Conservation (phyloP, 2,113 vertebrate species). For the Struthidea cinerea region DNA sequence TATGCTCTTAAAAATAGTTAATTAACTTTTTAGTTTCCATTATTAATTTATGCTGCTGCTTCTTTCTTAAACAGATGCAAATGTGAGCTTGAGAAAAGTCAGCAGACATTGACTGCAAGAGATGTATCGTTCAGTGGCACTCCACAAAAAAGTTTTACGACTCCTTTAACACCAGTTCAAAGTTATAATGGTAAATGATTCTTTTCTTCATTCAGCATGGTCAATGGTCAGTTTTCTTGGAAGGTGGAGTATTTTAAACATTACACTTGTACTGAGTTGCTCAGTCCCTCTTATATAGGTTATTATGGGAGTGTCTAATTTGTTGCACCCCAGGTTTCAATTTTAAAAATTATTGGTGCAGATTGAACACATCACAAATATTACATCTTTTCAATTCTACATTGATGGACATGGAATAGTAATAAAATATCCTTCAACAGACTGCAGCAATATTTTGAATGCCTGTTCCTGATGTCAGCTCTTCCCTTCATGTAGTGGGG, state of each 20-base stretch:
- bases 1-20: background rate
- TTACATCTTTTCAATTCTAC: background rate
- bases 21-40: background rate
- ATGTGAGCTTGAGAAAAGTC: conserved; percentile 84
- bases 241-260: background rate
- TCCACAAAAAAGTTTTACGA: conserved; percentile 75
- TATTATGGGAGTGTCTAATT: background rate
- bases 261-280: background rate
- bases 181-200: conserved; percentile 72
- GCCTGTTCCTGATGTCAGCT: background rate
- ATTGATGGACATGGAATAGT: background rate
- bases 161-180: conserved; percentile 68
- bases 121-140: conserved; percentile 74
- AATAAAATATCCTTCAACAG: background rate
- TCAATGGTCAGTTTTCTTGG: background rate
- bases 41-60: background rate
- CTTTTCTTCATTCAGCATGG: background rate
- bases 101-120: conserved; percentile 44
- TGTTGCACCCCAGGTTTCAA: background rate
- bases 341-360: background rate
- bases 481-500: background rate
- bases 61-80: conserved; percentile 76
- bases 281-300: background rate
- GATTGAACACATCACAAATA: background rate
- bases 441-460: background rate